Evolutionary conservation across 1,140 invertebrate genomes (phyloP).

Genomic region (Formica selysi): DNA sequence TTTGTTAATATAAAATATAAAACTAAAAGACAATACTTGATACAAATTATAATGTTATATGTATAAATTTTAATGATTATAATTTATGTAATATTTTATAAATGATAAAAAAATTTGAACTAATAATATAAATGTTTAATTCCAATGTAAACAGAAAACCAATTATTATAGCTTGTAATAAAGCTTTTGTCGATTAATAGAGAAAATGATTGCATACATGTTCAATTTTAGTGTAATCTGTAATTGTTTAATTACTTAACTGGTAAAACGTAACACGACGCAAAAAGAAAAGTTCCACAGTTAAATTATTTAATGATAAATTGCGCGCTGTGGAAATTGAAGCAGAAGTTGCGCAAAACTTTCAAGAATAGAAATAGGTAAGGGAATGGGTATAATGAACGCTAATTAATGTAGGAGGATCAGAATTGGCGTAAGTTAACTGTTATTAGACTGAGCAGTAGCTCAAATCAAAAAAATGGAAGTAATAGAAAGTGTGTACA

Average conservation of each 20-base stretch:
- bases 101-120: no score
- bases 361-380: constrained; percentile 2
- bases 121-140: not conserved
- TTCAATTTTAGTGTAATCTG: not conserved
- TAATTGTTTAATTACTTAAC: constrained; percentile 3
- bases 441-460: constrained; percentile 10
- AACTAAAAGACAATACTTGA: no score
- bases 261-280: not conserved
- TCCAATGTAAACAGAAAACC: not conserved
- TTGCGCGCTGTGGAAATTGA: not conserved
- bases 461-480: not conserved
- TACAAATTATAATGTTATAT: not conserved
- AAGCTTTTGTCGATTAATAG: not conserved
- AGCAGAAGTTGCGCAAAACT: constrained; percentile 15
- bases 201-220: not conserved
- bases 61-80: not conserved
- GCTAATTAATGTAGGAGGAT: constrained; percentile 54
- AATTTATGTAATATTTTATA: constrained; percentile 6
- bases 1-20: no score
- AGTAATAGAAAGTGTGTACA: not conserved
- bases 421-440: not conserved
- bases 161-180: not conserved
- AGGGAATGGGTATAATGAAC: constrained; percentile 12
- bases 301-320: constrained; percentile 54
- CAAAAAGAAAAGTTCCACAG: constrained; percentile 35